Evolutionary conservation across 2,888 invertebrate genomes (phyloP).

Genomic region (Hipparchia semele): DNA sequence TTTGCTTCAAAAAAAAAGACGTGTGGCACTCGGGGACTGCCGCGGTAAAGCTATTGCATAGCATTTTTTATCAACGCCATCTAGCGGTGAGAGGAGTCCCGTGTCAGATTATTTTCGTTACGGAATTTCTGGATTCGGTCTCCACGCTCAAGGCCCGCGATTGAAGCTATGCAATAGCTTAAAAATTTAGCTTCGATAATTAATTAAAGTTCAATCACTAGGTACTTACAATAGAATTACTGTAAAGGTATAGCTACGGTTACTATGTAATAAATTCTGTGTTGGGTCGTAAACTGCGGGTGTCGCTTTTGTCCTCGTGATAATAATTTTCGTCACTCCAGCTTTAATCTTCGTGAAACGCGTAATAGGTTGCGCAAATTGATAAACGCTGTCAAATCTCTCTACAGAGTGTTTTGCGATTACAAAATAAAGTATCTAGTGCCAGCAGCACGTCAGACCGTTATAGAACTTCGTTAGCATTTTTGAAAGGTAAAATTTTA

Average conservation of each 20-base stretch:
- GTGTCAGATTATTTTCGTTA: too few relatives aligned
- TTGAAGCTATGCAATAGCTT: too few relatives aligned
- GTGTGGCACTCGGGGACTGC: too few relatives aligned
- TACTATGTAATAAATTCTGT: constrained; percentile 8
- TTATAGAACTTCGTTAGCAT: too few relatives aligned
- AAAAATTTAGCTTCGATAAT: neutral
- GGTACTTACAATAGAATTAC: neutral
- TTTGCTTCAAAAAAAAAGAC: too few relatives aligned
- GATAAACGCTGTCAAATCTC: constrained; percentile 16
- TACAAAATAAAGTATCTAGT: neutral
- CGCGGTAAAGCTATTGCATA: too few relatives aligned
- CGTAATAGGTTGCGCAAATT: constrained; percentile 12
- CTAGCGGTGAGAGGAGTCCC: too few relatives aligned
- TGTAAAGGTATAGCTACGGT: neutral
- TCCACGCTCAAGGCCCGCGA: too few relatives aligned
- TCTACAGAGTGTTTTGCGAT: neutral
- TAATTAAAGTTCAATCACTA: constrained; percentile 2
- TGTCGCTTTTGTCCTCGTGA: constrained; percentile 24
- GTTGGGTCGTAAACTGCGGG: constrained; percentile 5
- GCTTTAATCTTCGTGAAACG: constrained; percentile 25
- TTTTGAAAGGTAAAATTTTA: too few relatives aligned
- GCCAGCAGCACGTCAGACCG: too few relatives aligned
- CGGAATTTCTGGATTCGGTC: too few relatives aligned
- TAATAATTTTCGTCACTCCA: constrained; percentile 16
- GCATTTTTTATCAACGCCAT: too few relatives aligned